phyloP scores from a whole-genome alignment of 2,888 invertebrate genomes.

The Drosophila fulvimacula region DNA sequence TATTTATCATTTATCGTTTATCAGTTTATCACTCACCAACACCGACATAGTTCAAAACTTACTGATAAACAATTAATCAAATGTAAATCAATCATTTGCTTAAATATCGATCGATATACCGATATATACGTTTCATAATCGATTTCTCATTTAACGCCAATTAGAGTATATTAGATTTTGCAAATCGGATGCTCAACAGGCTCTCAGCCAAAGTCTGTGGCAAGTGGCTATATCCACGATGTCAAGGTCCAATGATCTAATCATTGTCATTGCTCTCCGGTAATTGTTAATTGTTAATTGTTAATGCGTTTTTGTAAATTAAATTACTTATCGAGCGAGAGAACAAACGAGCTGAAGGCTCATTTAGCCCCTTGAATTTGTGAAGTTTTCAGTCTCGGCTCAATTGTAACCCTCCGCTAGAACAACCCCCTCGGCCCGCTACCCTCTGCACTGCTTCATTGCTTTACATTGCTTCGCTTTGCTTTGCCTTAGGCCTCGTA shows the following conservation, averaged over 20 bases:
- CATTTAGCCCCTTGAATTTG: constrained; percentile 28
- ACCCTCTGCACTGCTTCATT: background rate
- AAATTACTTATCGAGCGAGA: constrained; percentile 49
- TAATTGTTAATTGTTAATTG: constrained; percentile 52
- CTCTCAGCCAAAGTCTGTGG: constrained; percentile 24
- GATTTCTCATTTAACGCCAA: background rate
- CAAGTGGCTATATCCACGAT: constrained; percentile 28
- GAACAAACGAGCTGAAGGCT: constrained; percentile 39
- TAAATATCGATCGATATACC: background rate
- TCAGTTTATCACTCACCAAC: background rate
- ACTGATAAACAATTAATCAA: background rate
- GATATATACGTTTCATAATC: background rate
- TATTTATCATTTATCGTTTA: background rate
- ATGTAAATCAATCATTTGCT: background rate
- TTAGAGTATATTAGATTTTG: background rate
- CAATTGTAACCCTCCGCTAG: constrained; percentile 26
- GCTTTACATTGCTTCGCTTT: background rate
- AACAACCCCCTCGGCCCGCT: background rate
- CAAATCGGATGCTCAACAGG: background rate
- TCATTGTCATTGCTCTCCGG: constrained; percentile 18
- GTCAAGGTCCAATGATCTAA: constrained; percentile 61
- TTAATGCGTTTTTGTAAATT: constrained; percentile 47
- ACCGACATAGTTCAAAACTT: too few relatives aligned
- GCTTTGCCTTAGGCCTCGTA: constrained; percentile 35
- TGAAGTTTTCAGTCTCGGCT: background rate